phyloP scores from a whole-genome alignment of 2,797 vertebrate species.

The Alcedo atthis region DNA sequence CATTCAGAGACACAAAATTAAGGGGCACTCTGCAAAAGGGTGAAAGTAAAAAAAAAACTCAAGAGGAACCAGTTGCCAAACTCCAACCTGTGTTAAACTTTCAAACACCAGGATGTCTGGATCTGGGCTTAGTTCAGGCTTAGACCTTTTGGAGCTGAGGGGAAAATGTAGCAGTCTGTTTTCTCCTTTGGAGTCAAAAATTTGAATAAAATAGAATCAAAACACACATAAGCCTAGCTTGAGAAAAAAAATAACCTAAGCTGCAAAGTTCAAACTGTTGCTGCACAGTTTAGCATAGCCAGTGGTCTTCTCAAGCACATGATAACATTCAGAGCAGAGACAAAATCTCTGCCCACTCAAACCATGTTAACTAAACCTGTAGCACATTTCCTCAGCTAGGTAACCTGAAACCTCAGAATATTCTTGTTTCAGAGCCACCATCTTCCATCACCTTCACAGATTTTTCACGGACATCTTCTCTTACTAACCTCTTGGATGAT shows the following conservation, averaged over 20 bases:
- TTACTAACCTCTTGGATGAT: background rate
- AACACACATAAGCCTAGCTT: background rate
- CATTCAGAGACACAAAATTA: background rate
- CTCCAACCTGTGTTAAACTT: background rate
- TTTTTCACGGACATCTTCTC: background rate
- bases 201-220: background rate
- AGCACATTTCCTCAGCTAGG: background rate
- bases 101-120: background rate
- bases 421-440: background rate
- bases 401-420: background rate
- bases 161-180: background rate
- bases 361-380: background rate
- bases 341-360: background rate
- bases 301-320: background rate
- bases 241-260: background rate
- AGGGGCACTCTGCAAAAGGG: background rate
- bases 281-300: rapidly evolving
- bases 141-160: background rate
- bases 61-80: background rate
- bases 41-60: background rate
- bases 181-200: background rate
- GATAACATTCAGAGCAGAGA: background rate
- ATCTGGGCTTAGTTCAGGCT: background rate
- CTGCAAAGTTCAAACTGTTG: background rate
- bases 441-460: background rate